Base-by-base conservation (phyloP, 2,888 invertebrate species). In the Caenorhabditis virilis region DNA sequence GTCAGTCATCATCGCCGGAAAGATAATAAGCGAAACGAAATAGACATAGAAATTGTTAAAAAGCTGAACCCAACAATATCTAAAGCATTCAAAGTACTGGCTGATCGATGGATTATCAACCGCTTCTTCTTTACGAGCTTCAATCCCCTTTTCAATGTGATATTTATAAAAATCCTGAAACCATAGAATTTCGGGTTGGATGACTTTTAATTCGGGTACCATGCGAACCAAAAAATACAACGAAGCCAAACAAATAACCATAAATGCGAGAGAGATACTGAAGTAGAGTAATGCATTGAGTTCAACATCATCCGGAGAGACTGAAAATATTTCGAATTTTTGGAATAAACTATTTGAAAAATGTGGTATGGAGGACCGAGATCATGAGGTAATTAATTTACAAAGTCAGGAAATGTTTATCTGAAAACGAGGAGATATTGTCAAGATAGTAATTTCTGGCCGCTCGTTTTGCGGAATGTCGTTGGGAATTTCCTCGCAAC, bases 221-320 rank as follows among this genome's bases (percentile, higher is more conserved):
- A 92, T 92, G 58, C 93, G 87, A 4, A 95, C 94, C 76, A 95
- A 87, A 23, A 92, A 91, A 85, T 94, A 95, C 86, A 94, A 95
- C 0, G 95, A 92, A 84, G 95, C 93, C 81, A 97, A 92, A 83
- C 95, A 95, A 1, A 92, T 86, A 41, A 97, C 87, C 42, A 98
- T 87, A 52, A 95, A 88, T 72, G 95, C 89, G 79, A 97, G 89
- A 25, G 97, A 95, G 0, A 91, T 90, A 66, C 95, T 91, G 85
- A 98, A 98, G 86, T 95, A 98, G 86, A 95, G 94, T 78, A 97
- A 93, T 39, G 95, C 95, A 0, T 94, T 90, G 7, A 69, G 49
- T 27, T 66, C 50, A 39, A 75, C 62, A 50, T 78, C 72, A 23
- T 67, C 51, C 15, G 66, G 65, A 30, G 74, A 76, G n/a, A 71